Evolutionary conservation across 2,113 vertebrate genomes (phyloP).

Genomic region (Romanogobio albipinnatus): DNA sequence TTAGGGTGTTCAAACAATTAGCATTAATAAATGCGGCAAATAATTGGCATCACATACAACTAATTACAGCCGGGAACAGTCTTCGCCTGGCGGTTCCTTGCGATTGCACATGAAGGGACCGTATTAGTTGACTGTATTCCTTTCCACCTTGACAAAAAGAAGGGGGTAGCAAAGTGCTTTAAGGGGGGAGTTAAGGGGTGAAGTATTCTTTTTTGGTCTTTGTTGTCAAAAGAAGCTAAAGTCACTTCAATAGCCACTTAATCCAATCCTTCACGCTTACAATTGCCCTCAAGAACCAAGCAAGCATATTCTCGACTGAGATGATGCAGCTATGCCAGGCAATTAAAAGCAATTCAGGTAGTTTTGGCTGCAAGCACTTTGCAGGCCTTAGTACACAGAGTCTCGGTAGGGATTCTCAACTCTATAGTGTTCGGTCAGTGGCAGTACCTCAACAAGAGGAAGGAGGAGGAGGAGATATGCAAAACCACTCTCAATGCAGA

Average conservation of each 20-base stretch:
- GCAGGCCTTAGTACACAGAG: constrained; percentile 79
- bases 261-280: constrained; percentile 95
- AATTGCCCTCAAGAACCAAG: constrained; percentile 92
- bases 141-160: constrained; percentile 71
- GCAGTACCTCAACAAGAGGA: constrained; percentile 75
- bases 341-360: constrained; percentile 94
- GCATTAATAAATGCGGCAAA: constrained; percentile 83
- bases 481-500: constrained; percentile 67
- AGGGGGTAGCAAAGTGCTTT: constrained; percentile 68
- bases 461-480: constrained; percentile 72
- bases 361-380: constrained; percentile 86
- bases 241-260: constrained; percentile 97
- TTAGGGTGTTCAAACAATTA: constrained; percentile 88
- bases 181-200: constrained; percentile 65
- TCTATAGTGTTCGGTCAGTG: constrained; percentile 81
- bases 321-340: constrained; percentile 86
- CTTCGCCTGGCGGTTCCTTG: constrained; percentile 79
- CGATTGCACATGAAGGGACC: constrained; percentile 83
- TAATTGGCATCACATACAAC: constrained; percentile 86
- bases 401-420: constrained; percentile 78
- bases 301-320: constrained; percentile 88
- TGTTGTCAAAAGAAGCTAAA: constrained; percentile 92
- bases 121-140: constrained; percentile 89
- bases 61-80: constrained; percentile 85
- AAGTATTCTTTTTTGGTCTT: constrained; percentile 85